Conservation (phyloP, 2,113 vertebrate genomes). For the Syrrhaptes paradoxus region DNA sequence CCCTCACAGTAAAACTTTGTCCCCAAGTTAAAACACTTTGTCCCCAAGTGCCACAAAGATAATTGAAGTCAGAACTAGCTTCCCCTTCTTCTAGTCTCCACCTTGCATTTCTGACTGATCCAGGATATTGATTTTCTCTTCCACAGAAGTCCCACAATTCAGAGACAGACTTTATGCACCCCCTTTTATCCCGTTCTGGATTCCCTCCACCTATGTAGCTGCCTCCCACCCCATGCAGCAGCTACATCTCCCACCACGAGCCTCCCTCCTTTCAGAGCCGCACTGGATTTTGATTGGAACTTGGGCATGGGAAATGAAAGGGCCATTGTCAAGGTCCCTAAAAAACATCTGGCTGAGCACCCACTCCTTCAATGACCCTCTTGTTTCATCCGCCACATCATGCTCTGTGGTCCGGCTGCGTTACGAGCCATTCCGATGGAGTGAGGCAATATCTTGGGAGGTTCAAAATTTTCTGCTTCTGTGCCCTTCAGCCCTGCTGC, state of each 20-base stretch:
- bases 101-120: neutral
- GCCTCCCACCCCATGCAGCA: neutral
- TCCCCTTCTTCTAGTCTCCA: neutral
- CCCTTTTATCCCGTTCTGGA: neutral
- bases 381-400: neutral
- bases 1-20: too few species aligned
- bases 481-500: neutral
- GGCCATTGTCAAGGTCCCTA: neutral
- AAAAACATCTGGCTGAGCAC: slow-evolving; percentile 29
- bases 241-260: neutral
- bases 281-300: neutral
- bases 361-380: slow-evolving; percentile 33
- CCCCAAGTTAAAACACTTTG: too few species aligned
- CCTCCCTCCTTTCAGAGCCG: neutral
- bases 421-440: neutral
- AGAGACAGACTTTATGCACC: neutral
- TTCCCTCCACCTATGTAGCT: too few species aligned
- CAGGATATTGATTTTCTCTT: neutral
- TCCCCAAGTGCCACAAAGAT: neutral
- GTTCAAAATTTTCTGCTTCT: neutral
- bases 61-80: neutral
- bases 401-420: neutral
- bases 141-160: neutral
- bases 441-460: neutral
- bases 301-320: neutral